Conservation (phyloP, 2,888 invertebrate species). For the Plagodis dolabraria region DNA sequence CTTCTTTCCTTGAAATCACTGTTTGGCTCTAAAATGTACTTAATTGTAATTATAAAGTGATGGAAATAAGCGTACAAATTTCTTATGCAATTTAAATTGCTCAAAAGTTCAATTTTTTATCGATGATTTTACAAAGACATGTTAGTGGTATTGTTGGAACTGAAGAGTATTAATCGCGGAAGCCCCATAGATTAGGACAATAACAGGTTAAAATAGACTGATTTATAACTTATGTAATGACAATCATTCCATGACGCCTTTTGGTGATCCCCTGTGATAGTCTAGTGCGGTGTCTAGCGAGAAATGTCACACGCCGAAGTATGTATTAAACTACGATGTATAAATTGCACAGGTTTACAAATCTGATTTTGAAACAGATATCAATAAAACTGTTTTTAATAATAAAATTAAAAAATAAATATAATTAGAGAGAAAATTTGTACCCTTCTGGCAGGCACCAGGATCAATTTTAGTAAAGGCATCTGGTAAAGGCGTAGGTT, state of each 20-base stretch:
- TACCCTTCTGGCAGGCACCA: no score
- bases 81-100: slow-evolving; percentile 28
- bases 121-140: slow-evolving; percentile 13
- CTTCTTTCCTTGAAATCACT: not conserved
- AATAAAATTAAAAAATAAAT: no score
- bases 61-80: slow-evolving; percentile 21
- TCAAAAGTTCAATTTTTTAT: slow-evolving; percentile 27
- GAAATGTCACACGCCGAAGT: slow-evolving; percentile 32
- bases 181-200: slow-evolving; percentile 36
- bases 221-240: slow-evolving; percentile 28
- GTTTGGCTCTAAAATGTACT: slow-evolving; percentile 18
- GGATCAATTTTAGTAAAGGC: no score
- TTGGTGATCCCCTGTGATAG: slow-evolving; percentile 63
- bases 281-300: slow-evolving; percentile 48
- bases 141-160: slow-evolving; percentile 14
- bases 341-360: no score
- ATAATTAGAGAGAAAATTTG: no score
- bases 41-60: slow-evolving; percentile 20
- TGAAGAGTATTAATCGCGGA: slow-evolving; percentile 26
- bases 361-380: no score
- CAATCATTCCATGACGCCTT: slow-evolving; percentile 53
- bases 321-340: no score
- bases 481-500: no score
- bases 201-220: slow-evolving; percentile 33
- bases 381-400: no score